Conservation (phyloP, 92 coral and sea anemone species). For the Zoanthus sociatus region DNA sequence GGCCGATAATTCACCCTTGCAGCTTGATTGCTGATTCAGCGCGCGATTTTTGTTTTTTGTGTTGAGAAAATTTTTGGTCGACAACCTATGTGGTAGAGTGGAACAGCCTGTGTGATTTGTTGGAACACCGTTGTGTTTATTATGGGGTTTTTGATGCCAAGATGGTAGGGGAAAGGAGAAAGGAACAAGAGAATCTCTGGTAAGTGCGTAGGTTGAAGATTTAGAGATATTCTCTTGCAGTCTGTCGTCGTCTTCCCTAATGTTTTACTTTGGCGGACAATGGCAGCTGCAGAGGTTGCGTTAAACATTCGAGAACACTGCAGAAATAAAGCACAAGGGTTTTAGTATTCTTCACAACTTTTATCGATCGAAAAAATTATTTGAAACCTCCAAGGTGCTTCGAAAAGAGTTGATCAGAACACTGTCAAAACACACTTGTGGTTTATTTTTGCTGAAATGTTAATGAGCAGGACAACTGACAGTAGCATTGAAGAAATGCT, state of each 20-base stretch:
- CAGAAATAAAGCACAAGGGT: slow-evolving; percentile 73
- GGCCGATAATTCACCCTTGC: slow-evolving; percentile 86
- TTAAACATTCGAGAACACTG: slow-evolving; percentile 68
- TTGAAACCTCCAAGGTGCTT: slow-evolving; percentile 80
- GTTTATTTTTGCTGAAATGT: slow-evolving; percentile 98
- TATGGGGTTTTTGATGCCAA: slow-evolving; percentile 75
- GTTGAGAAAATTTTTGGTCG: slow-evolving; percentile 90
- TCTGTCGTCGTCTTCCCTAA: slow-evolving; percentile 70
- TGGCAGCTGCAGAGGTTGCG: slow-evolving; percentile 62
- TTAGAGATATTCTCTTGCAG: slow-evolving; percentile 78
- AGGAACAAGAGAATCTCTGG: slow-evolving; percentile 79
- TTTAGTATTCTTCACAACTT: slow-evolving; percentile 38
- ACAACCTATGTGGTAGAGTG: slow-evolving; percentile 74
- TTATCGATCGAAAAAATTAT: slow-evolving; percentile 54
- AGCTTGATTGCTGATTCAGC: slow-evolving; percentile 99
- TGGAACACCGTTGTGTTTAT: slow-evolving; percentile 59
- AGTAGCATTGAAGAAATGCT: slow-evolving; percentile 83
- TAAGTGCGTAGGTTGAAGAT: slow-evolving; percentile 86
- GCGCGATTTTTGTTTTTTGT: slow-evolving; percentile 99
- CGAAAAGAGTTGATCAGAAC: slow-evolving; percentile 76
- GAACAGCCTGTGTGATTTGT: slow-evolving; percentile 71
- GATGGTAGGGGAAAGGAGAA: slow-evolving; percentile 73
- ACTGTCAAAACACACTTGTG: slow-evolving; percentile 99
- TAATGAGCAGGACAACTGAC: slow-evolving; percentile 89
- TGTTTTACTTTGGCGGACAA: slow-evolving; percentile 86